Evolutionary conservation across 2,113 vertebrate genomes (phyloP), one percentile per base, ranked within the genome.

Genomic region (Catharus bicknelli): DNA sequence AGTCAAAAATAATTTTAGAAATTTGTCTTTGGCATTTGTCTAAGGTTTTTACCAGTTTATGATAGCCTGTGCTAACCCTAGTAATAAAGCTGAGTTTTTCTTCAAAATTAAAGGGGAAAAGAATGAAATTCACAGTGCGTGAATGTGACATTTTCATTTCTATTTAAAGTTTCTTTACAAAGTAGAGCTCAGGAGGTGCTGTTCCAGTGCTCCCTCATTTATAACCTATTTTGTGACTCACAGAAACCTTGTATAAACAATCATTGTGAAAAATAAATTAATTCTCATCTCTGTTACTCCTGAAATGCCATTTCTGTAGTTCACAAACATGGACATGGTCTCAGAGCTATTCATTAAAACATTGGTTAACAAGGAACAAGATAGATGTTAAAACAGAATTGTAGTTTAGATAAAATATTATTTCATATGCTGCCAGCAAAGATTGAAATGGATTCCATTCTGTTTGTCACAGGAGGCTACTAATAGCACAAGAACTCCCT

Each of bases 101-200:
- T 77, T 70, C 51, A 66, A 89, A 95, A 95, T 84, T 92, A 83
- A 90, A 86, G 43, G 14, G 18, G 29, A 21, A 68, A 54, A 40
- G 40, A 78, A 26, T 87, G 67, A 92, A 95, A 88, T 66, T 17
- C 13, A 36, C 16, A 59, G n/a, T 75, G 18, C 61, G 66, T 53
- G 32, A 88, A 87, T 64, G 50, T 84, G 84, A 95, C 78, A 94
- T 95, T 95, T 96, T 94, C 26, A 59, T 93, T 96, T 93, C 58
- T 93, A 66, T 94, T 96, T 80, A 87, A 93, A 91, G 25, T 79
- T 89, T 58, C 61, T 94, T 77, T 63, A 90, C 34, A 92, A 90
- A 94, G 36, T 74, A 84, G 17, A 68, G 32, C 66, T 87, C 63
- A 2, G 5, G 38, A 88, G 80, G 77, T 90, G 48, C 26, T 86